These are phyloP conservation scores for Sander vitreus DNA, from an alignment of 2,113 vertebrate species.

Conservation along the genomic window DNA sequence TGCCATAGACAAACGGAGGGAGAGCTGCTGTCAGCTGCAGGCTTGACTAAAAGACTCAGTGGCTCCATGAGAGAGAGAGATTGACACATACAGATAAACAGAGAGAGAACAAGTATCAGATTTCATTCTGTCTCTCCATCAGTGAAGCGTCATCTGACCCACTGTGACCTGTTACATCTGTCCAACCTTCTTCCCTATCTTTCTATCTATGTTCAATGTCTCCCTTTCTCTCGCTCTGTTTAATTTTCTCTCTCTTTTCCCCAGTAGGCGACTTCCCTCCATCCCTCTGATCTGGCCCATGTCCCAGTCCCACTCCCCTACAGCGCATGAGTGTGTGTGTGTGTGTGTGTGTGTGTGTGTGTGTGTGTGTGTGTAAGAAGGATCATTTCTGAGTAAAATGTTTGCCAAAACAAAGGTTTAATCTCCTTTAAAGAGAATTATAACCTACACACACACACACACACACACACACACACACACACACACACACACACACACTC, in stretches of 20 bases:
- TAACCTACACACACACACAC: slow-evolving; percentile 34
- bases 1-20: slow-evolving; percentile 40
- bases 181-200: slow-evolving; percentile 47
- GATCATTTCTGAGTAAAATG: slow-evolving; percentile 68
- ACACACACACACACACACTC: slow-evolving; percentile 18
- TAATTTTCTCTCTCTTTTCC: background rate
- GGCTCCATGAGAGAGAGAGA: slow-evolving; percentile 48
- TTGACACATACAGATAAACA: background rate
- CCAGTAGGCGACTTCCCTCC: slow-evolving; percentile 46
- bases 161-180: slow-evolving; percentile 68
- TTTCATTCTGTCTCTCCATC: slow-evolving; percentile 66
- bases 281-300: slow-evolving; percentile 60
- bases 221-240: slow-evolving; percentile 5
- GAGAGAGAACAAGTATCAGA: slow-evolving; percentile 41
- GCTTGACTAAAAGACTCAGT: slow-evolving; percentile 62
- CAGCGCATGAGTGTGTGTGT: slow-evolving; percentile 38
- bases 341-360: too few species aligned
- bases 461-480: slow-evolving; percentile 22
- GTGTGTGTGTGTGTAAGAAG: slow-evolving; percentile 38
- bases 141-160: slow-evolving; percentile 76
- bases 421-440: slow-evolving; percentile 72
- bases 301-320: slow-evolving; percentile 48
- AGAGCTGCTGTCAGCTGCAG: slow-evolving; percentile 69
- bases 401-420: slow-evolving; percentile 77
- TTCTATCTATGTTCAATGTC: slow-evolving; percentile 22